Evolutionary conservation across 2,888 invertebrate species (phyloP), one percentile per base, ranked within the genome.

Genomic region (Noctua janthina): DNA sequence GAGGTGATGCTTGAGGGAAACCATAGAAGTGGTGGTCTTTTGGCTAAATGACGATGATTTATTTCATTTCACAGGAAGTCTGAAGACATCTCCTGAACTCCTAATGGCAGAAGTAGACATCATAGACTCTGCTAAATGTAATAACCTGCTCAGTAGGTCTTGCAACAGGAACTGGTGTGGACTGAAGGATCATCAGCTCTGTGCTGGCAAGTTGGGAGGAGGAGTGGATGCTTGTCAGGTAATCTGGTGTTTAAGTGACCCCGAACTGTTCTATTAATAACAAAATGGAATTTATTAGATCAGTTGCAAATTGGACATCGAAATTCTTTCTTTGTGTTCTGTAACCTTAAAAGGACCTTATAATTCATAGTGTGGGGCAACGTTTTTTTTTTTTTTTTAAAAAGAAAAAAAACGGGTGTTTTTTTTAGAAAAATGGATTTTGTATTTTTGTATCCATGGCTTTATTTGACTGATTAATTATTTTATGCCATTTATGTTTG

Each of bases 201-300:
- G 96, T 83, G 96, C 95, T 76, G 96, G 95, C 4, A 93, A 92
- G 39, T 74, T 96, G 56, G 85, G 85, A 13, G 96, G 96, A 43
- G 95, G 95, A 0, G 93, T 93, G 0, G 96, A 96, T 64, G 91
- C 95, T 46, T 96, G 96, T 85, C 93, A 95, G 92, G 96, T 95
- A 86, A 68, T 7, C 6, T 35, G 29, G 10, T 49, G 76, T 6
- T 39, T 69, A 20, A 51, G 35, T 49, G 35, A 56, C 23, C 8
- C 23, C 23, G 20, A 2, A 20, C 35, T 49, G 13, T 54, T 23
- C 4, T n/a, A 15, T 23, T 3, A 5, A 35, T 72, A 39, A 11
- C 2, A 17, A 56, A 56, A n/a, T 17, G n/a, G 13, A 35, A 29
- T 29, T 62, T 62, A 15, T 62, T 29, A 35, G 29, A 62, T 62